Evolutionary conservation across 2,113 vertebrate species (phyloP).

Genomic region (Misgurnus anguillicaudatus): DNA sequence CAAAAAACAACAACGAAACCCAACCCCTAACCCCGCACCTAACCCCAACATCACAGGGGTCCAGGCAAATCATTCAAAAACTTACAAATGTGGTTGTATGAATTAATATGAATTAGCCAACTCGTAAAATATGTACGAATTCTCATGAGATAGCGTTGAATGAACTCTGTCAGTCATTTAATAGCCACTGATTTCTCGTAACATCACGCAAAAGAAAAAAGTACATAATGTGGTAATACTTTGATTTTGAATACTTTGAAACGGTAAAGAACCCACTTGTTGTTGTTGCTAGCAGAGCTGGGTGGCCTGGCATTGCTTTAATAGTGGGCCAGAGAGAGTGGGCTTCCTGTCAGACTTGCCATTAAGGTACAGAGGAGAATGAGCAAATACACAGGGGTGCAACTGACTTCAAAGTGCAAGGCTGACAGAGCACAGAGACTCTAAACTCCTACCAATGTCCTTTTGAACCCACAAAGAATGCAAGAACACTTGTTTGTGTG

Average conservation of each 20-base stretch:
- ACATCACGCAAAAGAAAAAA: no score
- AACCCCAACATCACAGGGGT: no score
- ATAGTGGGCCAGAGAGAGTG: constrained; percentile 12
- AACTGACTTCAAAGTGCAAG: constrained; percentile 48
- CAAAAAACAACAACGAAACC: no score
- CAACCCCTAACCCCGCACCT: no score
- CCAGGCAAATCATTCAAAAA: no score
- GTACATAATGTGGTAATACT: neutral
- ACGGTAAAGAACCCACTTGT: neutral
- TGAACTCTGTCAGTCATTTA: no score
- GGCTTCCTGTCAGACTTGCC: constrained; percentile 39
- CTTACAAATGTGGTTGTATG: no score
- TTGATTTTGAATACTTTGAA: neutral
- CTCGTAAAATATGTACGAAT: no score
- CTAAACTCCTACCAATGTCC: constrained; percentile 46
- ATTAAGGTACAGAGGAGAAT: constrained; percentile 43
- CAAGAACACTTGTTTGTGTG: constrained; percentile 12
- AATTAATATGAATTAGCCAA: no score
- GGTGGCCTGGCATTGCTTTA: constrained; percentile 19
- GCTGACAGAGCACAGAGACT: constrained; percentile 43
- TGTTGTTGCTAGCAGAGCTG: constrained; percentile 18
- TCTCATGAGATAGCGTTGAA: no score
- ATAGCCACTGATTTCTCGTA: no score
- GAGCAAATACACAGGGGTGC: neutral
- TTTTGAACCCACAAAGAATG: constrained; percentile 45